These are phyloP conservation scores for Cetoscarus ocellatus DNA, from an alignment of 2,797 vertebrate species.

Conservation along the genomic window DNA sequence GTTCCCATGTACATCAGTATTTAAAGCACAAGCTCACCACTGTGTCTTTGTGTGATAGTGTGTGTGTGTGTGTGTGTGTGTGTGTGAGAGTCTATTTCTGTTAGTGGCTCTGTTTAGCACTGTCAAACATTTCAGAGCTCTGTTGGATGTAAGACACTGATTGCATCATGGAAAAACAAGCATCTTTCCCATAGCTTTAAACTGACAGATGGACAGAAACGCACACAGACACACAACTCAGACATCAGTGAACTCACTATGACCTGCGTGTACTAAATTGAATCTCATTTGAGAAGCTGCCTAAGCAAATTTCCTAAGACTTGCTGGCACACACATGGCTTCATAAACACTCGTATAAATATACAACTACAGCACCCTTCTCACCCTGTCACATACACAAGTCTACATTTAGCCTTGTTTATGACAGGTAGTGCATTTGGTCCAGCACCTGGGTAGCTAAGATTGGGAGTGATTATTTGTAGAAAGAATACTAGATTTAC, in stretches of 20 bases:
- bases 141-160: conserved; percentile 45
- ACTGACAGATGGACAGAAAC: conserved; percentile 32
- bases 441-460: conserved; percentile 27
- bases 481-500: conserved; percentile 23
- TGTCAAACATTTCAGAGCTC: conserved; percentile 52
- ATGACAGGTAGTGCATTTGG: conserved; percentile 54
- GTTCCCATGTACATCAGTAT: conserved; percentile 12
- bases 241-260: conserved; percentile 45
- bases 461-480: conserved; percentile 25
- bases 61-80: conserved; percentile 54
- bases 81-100: conserved; percentile 43
- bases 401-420: conserved; percentile 75
- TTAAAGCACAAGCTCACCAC: conserved; percentile 5
- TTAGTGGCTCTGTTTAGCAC: conserved; percentile 33
- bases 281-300: conserved; percentile 53
- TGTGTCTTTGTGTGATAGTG: no score
- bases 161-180: conserved; percentile 63
- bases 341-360: conserved; percentile 68
- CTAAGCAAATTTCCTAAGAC: conserved; percentile 59
- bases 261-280: conserved; percentile 47
- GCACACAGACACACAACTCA: conserved; percentile 17
- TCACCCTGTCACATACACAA: conserved; percentile 35
- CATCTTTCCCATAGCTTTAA: conserved; percentile 41
- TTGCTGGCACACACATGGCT: conserved; percentile 57
- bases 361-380: conserved; percentile 45